Conservation (phyloP, 2,113 vertebrate genomes). For the Saccopteryx leptura region DNA sequence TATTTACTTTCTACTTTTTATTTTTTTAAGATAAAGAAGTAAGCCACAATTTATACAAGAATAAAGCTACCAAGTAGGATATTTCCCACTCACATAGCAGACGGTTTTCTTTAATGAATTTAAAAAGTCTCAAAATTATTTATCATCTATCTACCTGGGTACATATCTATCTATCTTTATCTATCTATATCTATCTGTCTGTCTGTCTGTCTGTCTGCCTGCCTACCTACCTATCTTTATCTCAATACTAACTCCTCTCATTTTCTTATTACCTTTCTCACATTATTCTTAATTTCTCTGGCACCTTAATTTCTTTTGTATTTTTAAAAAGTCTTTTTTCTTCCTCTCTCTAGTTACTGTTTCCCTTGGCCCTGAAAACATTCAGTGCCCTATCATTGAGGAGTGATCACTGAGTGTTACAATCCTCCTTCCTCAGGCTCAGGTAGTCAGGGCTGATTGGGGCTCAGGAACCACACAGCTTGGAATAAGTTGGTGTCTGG, state of each 20-base stretch:
- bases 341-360: no score
- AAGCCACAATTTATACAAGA: not conserved
- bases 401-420: not conserved
- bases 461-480: not conserved
- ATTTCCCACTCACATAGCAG: not conserved
- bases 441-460: not conserved
- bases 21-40: not conserved
- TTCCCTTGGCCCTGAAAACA: not conserved
- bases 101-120: not conserved
- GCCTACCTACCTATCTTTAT: not conserved
- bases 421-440: not conserved
- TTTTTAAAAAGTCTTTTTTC: not conserved
- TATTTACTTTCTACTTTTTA: not conserved
- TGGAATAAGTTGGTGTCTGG: not conserved
- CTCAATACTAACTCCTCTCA: not conserved
- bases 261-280: not conserved
- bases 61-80: not conserved
- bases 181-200: not conserved
- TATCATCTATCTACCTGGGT: not conserved
- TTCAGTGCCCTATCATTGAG: not conserved
- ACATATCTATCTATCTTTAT: not conserved
- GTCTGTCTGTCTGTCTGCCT: not conserved
- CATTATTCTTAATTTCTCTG: not conserved
- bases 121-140: not conserved
- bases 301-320: not conserved